Percentiles rank a stretch among this genome's conserved stretches.
Conservation (phyloP, 2,113 vertebrate species). For the Sterrhoptilus dennistouni region DNA sequence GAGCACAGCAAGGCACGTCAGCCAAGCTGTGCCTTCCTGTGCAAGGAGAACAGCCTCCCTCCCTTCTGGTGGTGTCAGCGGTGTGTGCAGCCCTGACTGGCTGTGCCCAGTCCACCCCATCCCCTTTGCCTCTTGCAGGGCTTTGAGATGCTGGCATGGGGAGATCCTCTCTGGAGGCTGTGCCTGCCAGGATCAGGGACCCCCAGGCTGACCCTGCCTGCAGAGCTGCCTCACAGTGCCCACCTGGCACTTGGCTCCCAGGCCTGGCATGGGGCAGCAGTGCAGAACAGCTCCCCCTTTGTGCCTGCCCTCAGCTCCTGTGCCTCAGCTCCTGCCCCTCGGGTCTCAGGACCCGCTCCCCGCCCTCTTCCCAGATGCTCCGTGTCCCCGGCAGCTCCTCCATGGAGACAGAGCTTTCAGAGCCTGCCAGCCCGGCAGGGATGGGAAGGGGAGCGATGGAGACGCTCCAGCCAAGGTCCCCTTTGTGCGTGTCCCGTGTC, state of each 20-base stretch:
- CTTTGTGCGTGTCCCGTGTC: constrained; percentile 3
- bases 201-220: not conserved
- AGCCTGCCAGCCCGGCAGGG: constrained; percentile 19
- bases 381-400: constrained; percentile 9
- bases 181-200: not conserved
- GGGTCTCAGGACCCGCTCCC: not conserved
- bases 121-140: not conserved
- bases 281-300: constrained; percentile 54
- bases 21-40: not conserved
- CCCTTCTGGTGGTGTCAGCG: fast-evolving
- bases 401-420: constrained; percentile 38
- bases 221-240: not conserved
- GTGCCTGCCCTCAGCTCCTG: constrained; percentile 16
- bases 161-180: not conserved
- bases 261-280: constrained; percentile 27
- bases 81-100: not conserved
- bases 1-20: not conserved
- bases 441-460: not conserved
- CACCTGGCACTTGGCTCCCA: not conserved
- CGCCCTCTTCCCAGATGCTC: constrained; percentile 11
- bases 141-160: not conserved
- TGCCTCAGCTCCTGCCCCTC: not conserved
- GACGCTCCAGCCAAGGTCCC: not conserved
- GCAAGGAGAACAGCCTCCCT: not conserved
- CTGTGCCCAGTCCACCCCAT: not conserved